A percentile compares a stretch with the other conserved stretches of the same genome.
Evolutionary conservation across 2,797 vertebrate species (phyloP).

Genomic region (Acanthopagrus latus): DNA sequence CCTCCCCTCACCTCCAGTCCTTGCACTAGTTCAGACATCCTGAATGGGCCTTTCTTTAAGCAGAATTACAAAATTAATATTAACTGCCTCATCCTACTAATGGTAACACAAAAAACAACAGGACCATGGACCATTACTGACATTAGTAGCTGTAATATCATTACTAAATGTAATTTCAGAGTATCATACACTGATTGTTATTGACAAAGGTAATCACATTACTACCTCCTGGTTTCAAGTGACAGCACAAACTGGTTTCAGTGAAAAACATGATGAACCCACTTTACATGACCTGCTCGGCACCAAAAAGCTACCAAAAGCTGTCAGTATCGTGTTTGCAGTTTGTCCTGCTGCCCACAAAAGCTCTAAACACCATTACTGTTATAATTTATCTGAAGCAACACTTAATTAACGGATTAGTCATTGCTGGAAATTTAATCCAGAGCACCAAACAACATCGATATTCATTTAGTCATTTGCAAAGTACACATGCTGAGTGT

Average conservation of each 20-base stretch:
- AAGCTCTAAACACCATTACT: neutral
- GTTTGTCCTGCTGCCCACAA: neutral
- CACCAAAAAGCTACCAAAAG: neutral
- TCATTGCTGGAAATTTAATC: neutral
- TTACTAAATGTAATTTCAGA: too few relatives aligned
- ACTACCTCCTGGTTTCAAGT: neutral
- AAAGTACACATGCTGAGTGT: neutral
- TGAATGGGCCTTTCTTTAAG: neutral
- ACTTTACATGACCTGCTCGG: neutral
- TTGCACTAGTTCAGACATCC: neutral
- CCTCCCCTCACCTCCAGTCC: neutral
- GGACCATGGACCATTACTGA: too few relatives aligned
- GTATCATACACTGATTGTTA: too few relatives aligned
- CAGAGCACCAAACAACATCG: neutral
- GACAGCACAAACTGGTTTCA: neutral
- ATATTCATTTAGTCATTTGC: neutral
- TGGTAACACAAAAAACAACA: too few relatives aligned
- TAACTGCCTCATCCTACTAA: too few relatives aligned
- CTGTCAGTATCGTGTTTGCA: neutral
- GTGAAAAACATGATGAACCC: neutral
- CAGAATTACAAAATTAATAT: too few relatives aligned
- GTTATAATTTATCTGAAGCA: neutral
- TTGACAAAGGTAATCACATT: neutral
- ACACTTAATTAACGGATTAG: neutral
- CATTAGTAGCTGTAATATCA: too few relatives aligned